phyloP scores from a whole-genome alignment of 2,113 vertebrate species.

The Protobothrops flavoviridis region DNA sequence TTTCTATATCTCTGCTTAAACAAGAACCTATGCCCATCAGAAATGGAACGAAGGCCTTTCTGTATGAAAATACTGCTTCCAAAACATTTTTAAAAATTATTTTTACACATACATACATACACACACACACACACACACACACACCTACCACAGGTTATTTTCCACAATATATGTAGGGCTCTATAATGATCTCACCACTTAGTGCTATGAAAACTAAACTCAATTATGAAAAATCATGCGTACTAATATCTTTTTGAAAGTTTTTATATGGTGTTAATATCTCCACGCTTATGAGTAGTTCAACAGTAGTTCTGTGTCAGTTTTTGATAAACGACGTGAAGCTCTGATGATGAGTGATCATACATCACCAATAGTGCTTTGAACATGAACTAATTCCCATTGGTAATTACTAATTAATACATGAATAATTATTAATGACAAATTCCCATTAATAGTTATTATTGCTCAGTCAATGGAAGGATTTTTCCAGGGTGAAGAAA shows the following conservation, averaged over 20 bases:
- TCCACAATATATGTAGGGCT: background rate
- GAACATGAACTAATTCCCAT: background rate
- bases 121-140: background rate
- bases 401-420: background rate
- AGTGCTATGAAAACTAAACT: background rate
- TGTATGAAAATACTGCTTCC: background rate
- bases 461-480: background rate
- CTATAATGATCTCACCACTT: background rate
- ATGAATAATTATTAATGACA: background rate
- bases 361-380: background rate
- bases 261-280: background rate
- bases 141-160: background rate
- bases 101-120: background rate
- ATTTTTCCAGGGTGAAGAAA: background rate
- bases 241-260: background rate
- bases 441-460: background rate
- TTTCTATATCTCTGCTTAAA: background rate
- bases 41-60: background rate
- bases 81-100: background rate
- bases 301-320: background rate
- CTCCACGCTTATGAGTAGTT: background rate
- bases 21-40: background rate
- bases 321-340: background rate
- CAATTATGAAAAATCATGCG: background rate
- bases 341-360: background rate